These are phyloP conservation scores for Ornithoptera alexandrae DNA, from an alignment of 2,888 invertebrate genomes.

Conservation along the genomic window DNA sequence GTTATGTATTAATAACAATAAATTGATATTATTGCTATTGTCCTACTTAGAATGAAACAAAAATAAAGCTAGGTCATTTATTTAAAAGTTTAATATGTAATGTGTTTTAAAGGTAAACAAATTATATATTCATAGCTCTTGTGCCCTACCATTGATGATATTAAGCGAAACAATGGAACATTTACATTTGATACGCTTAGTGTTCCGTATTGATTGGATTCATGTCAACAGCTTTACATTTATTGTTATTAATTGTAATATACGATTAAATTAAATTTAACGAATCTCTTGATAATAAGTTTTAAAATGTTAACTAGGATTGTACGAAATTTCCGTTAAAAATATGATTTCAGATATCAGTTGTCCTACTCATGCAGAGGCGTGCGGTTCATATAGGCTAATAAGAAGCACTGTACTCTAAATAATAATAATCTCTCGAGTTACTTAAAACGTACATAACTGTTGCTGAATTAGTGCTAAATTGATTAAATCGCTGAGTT, in stretches of 20 bases:
- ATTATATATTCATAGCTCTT: conserved; percentile 8
- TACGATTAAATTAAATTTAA: not conserved
- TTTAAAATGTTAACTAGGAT: no score
- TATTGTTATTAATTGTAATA: conserved; percentile 9
- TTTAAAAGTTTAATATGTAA: not conserved
- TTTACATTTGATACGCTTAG: conserved; percentile 6
- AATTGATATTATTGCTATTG: not conserved
- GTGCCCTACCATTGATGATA: conserved; percentile 9
- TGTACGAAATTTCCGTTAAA: no score
- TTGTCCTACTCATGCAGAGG: no score
- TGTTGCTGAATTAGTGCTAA: no score
- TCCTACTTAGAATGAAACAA: conserved; percentile 9
- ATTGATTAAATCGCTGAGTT: no score
- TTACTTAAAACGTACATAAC: no score
- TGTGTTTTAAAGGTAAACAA: conserved; percentile 11
- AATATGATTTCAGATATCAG: no score
- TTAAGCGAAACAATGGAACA: conserved; percentile 24
- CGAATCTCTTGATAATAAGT: not conserved
- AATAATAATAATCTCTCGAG: no score
- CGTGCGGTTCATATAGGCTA: no score
- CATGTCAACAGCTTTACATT: conserved; percentile 10
- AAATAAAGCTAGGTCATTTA: conserved; percentile 5
- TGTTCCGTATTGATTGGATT: conserved; percentile 9
- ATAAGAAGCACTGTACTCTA: no score
- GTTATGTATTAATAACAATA: not conserved